Evolutionary conservation across 2,888 invertebrate genomes (phyloP), one percentile per base, ranked within the genome.

Genomic region (Sinohyriopsis cumingii): DNA sequence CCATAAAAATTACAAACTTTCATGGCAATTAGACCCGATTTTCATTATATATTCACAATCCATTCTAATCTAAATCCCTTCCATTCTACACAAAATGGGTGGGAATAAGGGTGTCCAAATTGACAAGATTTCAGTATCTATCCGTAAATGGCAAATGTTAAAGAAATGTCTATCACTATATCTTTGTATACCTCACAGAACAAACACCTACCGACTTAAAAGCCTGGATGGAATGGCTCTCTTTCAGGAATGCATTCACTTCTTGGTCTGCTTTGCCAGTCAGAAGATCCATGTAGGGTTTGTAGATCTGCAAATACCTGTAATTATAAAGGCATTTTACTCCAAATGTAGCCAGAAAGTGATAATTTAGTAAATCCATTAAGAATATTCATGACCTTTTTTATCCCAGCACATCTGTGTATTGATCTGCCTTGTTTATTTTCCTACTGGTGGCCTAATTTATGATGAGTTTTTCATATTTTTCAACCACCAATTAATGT

Each of bases 231-330:
- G 87, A 86, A 78, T 90, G 89, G 22, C 78, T 79, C 66, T 90
- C 88, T 69, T 83, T 82, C 15, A 90, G 81, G 82, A 90, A 90
- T 20, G 83, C 81, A 54, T 84, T 84, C 18, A 90, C 85, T 63
- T 90, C 90, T 60, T 89, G 87, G n/a, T 90, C 89, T 7, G 90
- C 89, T 74, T 88, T 89, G 79, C 86, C 87, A 80, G 89, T 90
- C 68, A 90, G 82, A 56, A 90, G 81, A 71, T 89, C 88, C 53
- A 84, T 78, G 72, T 90, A 90, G 66, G 88, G 87, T 79, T 86
- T 88, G 84, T 90, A 90, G 55, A 82, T 82, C 65, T 85, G 85
- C 73, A 89, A 73, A 69, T 88, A 88, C 63, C 88, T 88, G 72
- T 20, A 80, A 70, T 61, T 54, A 65, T 33, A 68, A 25, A 12